Evolutionary conservation across 2,888 invertebrate genomes (phyloP), one percentile per base, ranked within the genome.

Genomic region (Meghimatium bilineatum): DNA sequence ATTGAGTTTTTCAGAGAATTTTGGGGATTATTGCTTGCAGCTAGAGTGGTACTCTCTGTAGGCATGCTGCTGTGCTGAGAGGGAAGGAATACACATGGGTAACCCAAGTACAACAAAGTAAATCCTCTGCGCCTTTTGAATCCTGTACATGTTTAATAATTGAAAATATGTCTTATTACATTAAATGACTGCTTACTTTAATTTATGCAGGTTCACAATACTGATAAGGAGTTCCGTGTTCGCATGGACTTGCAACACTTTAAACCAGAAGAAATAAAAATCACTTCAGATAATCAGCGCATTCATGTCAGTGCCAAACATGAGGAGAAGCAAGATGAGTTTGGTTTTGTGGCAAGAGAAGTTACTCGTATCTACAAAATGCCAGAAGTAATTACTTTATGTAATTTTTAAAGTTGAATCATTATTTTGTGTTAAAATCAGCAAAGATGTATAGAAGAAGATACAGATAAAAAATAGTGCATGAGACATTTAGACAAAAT

Each of bases 311-410:
- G 96, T 91, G 96, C 96, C 78, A 97, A 96, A 91, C 97, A 97
- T 92, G 97, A 97, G 91, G 97, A 97, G 93, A 96, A 96, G 89
- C 96, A 95, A 88, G 97, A 97, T 92, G 97, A 97, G 89, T 97
- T 97, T 89, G 96, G 96, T 23, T 96, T 95, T 92, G 95, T 96
- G 38, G 95, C 96, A 69, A 95, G 96, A 82, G 96, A 97, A 87
- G 96, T 97, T 89, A 95, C 96, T 85, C 95, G 97, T 76, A 95
- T 96, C 85, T 97, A 97, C 92, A 92, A 95, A 76, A 92, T 97
- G 79, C 97, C 97, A n/a, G 87, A 87, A 80, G 89, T 89, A 85
- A 56, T 66, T 78, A 32, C 2, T n/a, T n/a, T n/a, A n/a, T n/a
- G n/a, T n/a, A n/a, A n/a, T n/a, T 32, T 60, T 12, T 49, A 49